A percentile compares a stretch with the other conserved stretches of the same genome.
phyloP scores from a whole-genome alignment of 2,797 vertebrate genomes.

The Rhinogobio ventralis region DNA sequence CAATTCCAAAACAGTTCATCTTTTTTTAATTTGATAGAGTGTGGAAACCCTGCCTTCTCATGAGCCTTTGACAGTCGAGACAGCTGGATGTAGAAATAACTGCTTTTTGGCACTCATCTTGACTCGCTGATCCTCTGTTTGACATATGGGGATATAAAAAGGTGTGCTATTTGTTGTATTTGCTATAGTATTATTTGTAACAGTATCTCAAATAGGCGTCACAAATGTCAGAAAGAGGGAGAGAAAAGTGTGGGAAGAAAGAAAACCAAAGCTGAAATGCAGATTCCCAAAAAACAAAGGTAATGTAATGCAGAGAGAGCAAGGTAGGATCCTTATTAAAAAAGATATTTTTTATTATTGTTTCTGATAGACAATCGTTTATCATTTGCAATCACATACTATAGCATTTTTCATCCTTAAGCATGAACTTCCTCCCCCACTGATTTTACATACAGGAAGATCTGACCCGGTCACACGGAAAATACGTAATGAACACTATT shows the following conservation, averaged over 20 bases:
- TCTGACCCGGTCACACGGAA: slow-evolving; percentile 76
- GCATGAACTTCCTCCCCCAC: slow-evolving; percentile 46
- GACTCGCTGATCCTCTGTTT: slow-evolving; percentile 42
- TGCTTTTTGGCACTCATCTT: slow-evolving; percentile 27
- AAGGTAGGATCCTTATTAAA: no score
- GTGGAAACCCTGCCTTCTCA: slow-evolving; percentile 8
- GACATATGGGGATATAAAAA: neutral
- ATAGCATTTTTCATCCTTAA: slow-evolving; percentile 65
- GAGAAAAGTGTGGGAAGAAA: neutral
- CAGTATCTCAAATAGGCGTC: neutral
- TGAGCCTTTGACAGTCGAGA: slow-evolving; percentile 26
- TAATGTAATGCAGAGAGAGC: neutral
- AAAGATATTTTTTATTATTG: neutral
- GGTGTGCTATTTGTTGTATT: slow-evolving; percentile 27
- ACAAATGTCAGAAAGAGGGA: slow-evolving; percentile 8
- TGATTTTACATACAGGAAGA: slow-evolving; percentile 69
- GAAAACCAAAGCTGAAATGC: neutral
- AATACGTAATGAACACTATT: slow-evolving; percentile 81
- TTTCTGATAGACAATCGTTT: slow-evolving; percentile 41
- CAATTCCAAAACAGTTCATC: slow-evolving; percentile 29
- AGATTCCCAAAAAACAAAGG: neutral
- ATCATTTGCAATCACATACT: slow-evolving; percentile 45
- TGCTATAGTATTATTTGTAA: slow-evolving; percentile 26
- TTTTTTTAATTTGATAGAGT: slow-evolving; percentile 35
- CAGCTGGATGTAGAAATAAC: slow-evolving; percentile 36